Conservation (phyloP, 2,888 invertebrate species). For the Hemithea aestivaria region DNA sequence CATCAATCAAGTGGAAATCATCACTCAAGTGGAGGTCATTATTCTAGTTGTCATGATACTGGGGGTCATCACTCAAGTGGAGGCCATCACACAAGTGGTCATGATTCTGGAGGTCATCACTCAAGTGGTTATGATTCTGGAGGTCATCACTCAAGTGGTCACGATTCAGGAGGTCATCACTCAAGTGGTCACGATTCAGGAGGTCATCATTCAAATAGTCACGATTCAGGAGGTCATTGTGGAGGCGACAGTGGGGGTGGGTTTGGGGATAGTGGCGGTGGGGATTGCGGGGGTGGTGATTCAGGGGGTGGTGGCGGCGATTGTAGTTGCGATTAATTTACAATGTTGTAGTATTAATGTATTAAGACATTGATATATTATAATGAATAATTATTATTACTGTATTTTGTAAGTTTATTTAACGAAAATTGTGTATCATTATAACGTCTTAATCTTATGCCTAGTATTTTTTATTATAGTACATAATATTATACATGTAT, state of each 20-base stretch:
- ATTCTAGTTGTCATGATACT: neutral
- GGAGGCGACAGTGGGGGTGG: conserved; percentile 6
- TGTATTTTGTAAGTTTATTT: too few relatives aligned
- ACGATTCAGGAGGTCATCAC: conserved; percentile 4
- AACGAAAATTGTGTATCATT: too few relatives aligned
- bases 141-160: neutral
- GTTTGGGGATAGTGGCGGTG: conserved; percentile 6
- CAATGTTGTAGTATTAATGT: neutral
- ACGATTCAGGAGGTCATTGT: conserved; percentile 2
- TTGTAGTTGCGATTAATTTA: conserved; percentile 1
- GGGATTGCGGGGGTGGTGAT: conserved; percentile 2
- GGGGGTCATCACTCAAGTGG: conserved; percentile 1
- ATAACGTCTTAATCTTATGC: too few relatives aligned
- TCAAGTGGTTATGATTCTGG: neutral
- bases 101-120: conserved; percentile 1
- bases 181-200: conserved; percentile 2
- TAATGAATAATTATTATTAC: too few relatives aligned
- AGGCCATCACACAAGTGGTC: too few relatives aligned
- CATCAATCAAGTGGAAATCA: too few relatives aligned
- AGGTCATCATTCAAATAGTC: conserved; percentile 1
- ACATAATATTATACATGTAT: too few relatives aligned
- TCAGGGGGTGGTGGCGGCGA: conserved; percentile 5
- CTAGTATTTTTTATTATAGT: too few relatives aligned
- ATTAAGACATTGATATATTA: too few relatives aligned
- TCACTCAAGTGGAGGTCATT: conserved; percentile 1